These are phyloP conservation scores for Patella caerulea DNA, from an alignment of 2,888 invertebrate genomes.

Conservation along the genomic window DNA sequence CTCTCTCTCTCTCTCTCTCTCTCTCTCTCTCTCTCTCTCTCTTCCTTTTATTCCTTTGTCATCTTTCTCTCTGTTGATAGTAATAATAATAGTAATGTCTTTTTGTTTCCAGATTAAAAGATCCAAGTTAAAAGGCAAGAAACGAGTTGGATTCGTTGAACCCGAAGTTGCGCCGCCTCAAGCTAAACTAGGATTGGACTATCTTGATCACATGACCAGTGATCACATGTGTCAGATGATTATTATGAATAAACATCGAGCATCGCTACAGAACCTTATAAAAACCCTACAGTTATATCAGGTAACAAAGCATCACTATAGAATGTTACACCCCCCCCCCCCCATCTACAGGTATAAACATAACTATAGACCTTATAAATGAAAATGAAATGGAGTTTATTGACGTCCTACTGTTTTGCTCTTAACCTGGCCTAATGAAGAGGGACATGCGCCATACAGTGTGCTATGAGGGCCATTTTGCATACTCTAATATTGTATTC, in stretches of 20 bases:
- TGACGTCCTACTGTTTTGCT: too few relatives aligned
- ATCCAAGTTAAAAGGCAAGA: slow-evolving; percentile 31
- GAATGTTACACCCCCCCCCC: not conserved
- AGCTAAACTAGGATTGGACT: slow-evolving; percentile 41
- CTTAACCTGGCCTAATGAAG: too few relatives aligned
- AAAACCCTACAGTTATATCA: slow-evolving; percentile 34
- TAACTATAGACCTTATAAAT: slow-evolving; percentile 19
- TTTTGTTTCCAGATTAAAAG: slow-evolving; percentile 25
- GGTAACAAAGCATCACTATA: slow-evolving; percentile 30
- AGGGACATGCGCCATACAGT: too few relatives aligned
- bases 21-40: too few relatives aligned
- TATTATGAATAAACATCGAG: slow-evolving; percentile 35
- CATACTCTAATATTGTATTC: too few relatives aligned
- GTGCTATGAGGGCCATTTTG: too few relatives aligned
- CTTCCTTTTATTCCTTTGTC: too few relatives aligned
- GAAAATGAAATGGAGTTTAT: not conserved
- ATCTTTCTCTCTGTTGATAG: too few relatives aligned
- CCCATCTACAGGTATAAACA: not conserved
- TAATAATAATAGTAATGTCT: too few relatives aligned
- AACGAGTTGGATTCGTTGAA: slow-evolving; percentile 46
- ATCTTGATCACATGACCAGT: slow-evolving; percentile 35
- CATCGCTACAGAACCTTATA: slow-evolving; percentile 32
- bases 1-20: too few relatives aligned
- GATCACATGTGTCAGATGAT: slow-evolving; percentile 38
- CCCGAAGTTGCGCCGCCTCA: slow-evolving; percentile 30